Conservation (phyloP, 2,888 invertebrate species). For the Augiades crinisus region DNA sequence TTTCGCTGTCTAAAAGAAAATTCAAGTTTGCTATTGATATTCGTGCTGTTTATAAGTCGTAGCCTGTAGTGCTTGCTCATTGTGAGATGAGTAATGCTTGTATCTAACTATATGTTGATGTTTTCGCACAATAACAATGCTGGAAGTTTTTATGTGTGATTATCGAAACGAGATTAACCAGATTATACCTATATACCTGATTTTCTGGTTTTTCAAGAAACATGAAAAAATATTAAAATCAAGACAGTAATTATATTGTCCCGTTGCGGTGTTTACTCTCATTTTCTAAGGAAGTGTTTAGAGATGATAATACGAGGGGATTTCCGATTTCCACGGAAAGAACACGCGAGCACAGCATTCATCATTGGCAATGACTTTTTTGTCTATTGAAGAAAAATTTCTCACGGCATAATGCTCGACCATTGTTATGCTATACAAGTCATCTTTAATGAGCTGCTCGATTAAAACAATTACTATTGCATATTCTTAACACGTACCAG, state of each 20-base stretch:
- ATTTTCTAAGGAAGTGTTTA: constrained; percentile 62
- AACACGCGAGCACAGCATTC: constrained; percentile 44
- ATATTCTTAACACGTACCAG: constrained; percentile 23
- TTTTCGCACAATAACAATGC: constrained; percentile 50
- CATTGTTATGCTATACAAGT: constrained; percentile 46
- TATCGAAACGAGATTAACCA: constrained; percentile 62
- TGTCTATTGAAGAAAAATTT: constrained; percentile 54
- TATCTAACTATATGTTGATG: constrained; percentile 26
- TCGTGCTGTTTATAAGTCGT: constrained; percentile 6
- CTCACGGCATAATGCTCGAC: constrained; percentile 55
- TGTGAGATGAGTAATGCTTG: constrained; percentile 9
- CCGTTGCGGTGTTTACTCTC: constrained; percentile 42
- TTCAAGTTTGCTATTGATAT: constrained; percentile 24
- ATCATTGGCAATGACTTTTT: constrained; percentile 50
- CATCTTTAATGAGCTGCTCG: constrained; percentile 25
- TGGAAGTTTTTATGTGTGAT: constrained; percentile 42
- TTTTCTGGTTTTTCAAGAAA: constrained; percentile 67
- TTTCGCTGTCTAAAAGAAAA: constrained; percentile 42
- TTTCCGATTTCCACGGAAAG: constrained; percentile 70
- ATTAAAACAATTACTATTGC: constrained; percentile 26
- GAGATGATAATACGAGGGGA: constrained; percentile 65
- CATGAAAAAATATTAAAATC: constrained; percentile 51
- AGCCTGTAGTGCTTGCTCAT: neutral
- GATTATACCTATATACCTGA: constrained; percentile 57
- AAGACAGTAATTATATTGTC: constrained; percentile 55